phyloP scores from a whole-genome alignment of 1,140 invertebrate genomes.

The Epicauta chinensis region DNA sequence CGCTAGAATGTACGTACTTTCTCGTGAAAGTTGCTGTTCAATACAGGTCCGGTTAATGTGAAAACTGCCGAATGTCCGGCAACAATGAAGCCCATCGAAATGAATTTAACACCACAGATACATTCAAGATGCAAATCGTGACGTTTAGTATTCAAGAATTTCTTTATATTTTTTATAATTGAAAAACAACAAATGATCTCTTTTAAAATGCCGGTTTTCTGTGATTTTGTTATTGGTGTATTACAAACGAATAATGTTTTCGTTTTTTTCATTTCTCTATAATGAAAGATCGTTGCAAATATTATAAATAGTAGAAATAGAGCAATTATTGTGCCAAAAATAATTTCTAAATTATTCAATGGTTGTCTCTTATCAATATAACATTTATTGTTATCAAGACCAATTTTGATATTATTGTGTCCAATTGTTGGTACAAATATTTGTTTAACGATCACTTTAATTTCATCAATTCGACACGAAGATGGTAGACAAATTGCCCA shows the following conservation, averaged over 20 bases:
- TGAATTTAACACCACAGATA: constrained; percentile 57
- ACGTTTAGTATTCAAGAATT: constrained; percentile 54
- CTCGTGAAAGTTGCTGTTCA: constrained; percentile 55
- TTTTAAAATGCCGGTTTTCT: constrained; percentile 21
- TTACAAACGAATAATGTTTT: constrained; percentile 15
- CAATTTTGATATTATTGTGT: constrained; percentile 10
- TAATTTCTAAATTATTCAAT: constrained; percentile 46
- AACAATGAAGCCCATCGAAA: constrained; percentile 59
- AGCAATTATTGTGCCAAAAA: constrained; percentile 50
- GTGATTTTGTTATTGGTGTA: constrained; percentile 13
- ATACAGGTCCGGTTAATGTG: constrained; percentile 52
- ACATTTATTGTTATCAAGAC: constrained; percentile 36
- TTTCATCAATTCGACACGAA: constrained; percentile 48
- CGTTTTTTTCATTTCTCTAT: constrained; percentile 14
- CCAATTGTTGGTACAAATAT: constrained; percentile 39
- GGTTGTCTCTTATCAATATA: constrained; percentile 43
- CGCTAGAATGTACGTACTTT: constrained; percentile 41
- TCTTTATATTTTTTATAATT: constrained; percentile 51
- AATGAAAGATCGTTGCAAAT: constrained; percentile 28
- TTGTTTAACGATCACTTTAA: constrained; percentile 46
- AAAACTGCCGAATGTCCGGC: constrained; percentile 57
- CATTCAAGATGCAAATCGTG: constrained; percentile 55
- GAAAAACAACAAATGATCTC: constrained; percentile 53
- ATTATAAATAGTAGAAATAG: constrained; percentile 32
- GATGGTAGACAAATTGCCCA: constrained; percentile 60